Evolutionary conservation across 1,140 invertebrate genomes (phyloP).

Genomic region (Oreohelix idahoensis): DNA sequence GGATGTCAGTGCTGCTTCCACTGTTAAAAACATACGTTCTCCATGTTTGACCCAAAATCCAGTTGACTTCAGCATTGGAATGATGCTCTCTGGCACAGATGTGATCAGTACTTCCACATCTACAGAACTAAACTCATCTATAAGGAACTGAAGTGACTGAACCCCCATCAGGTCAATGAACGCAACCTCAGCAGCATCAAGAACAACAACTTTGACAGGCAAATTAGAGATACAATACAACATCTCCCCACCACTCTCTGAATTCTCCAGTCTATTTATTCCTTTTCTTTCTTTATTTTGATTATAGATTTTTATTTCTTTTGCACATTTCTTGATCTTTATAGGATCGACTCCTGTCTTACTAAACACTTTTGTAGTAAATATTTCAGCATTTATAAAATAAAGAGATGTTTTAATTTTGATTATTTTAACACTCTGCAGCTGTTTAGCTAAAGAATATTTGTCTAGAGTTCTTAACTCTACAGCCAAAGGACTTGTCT

Average conservation of each 20-base stretch:
- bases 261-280: neutral
- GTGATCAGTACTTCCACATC: slow-evolving; percentile 33
- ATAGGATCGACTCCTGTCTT: slow-evolving; percentile 47
- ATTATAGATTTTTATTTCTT: neutral
- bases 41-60: slow-evolving; percentile 39
- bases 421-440: slow-evolving; percentile 28
- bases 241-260: neutral
- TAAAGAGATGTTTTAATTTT: slow-evolving; percentile 48
- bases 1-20: slow-evolving; percentile 34
- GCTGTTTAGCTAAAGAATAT: slow-evolving; percentile 5
- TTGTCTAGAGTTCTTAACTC: slow-evolving; percentile 32
- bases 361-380: slow-evolving; percentile 46
- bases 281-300: neutral
- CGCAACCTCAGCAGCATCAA: slow-evolving; percentile 43
- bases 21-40: slow-evolving; percentile 28
- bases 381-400: slow-evolving; percentile 54
- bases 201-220: slow-evolving; percentile 22
- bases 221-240: neutral
- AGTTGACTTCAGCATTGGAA: slow-evolving; percentile 29
- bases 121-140: slow-evolving; percentile 28
- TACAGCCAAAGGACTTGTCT: neutral
- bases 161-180: slow-evolving; percentile 55
- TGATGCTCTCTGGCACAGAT: slow-evolving; percentile 25
- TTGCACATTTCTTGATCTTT: slow-evolving; percentile 44
- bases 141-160: slow-evolving; percentile 43